A percentile compares a stretch with the other conserved stretches of the same genome.
phyloP scores from a whole-genome alignment of 2,113 vertebrate genomes.

The Hepsetus odoe region DNA sequence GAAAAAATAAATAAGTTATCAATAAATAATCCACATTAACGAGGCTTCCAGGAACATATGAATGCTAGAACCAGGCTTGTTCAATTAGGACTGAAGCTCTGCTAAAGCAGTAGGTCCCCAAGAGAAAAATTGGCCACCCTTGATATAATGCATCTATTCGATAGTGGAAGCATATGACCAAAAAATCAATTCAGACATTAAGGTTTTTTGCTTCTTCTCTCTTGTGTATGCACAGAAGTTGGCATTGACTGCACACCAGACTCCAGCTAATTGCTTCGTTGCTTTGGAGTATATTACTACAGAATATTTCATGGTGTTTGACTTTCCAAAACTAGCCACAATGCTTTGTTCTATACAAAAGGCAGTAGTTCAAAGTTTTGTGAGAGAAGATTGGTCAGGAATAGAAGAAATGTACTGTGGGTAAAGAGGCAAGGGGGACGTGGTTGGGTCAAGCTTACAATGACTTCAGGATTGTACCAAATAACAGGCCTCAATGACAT shows the following conservation, averaged over 20 bases:
- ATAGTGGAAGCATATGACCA: slow-evolving; percentile 15
- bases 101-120: slow-evolving; percentile 1
- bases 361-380: slow-evolving; percentile 28
- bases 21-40: neutral
- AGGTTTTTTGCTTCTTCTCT: slow-evolving; percentile 14
- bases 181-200: slow-evolving; percentile 40
- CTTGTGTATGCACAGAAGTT: slow-evolving; percentile 43
- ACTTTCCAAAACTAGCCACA: slow-evolving; percentile 30
- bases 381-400: slow-evolving; percentile 31
- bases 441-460: slow-evolving; percentile 72
- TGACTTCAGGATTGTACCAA: slow-evolving; percentile 61
- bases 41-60: neutral
- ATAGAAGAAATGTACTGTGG: slow-evolving; percentile 22
- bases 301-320: slow-evolving; percentile 28
- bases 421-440: slow-evolving; percentile 43
- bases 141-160: slow-evolving; percentile 21
- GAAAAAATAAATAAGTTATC: no score
- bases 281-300: slow-evolving; percentile 41
- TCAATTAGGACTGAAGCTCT: neutral
- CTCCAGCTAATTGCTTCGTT: slow-evolving; percentile 49
- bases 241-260: slow-evolving; percentile 41
- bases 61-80: neutral
- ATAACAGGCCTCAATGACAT: slow-evolving; percentile 51
- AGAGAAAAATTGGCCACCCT: neutral
- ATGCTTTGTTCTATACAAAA: slow-evolving; percentile 19